Evolutionary conservation across 2,888 invertebrate species (phyloP), one percentile per base, ranked within the genome.

Genomic region (Drosophila subsilvestris): DNA sequence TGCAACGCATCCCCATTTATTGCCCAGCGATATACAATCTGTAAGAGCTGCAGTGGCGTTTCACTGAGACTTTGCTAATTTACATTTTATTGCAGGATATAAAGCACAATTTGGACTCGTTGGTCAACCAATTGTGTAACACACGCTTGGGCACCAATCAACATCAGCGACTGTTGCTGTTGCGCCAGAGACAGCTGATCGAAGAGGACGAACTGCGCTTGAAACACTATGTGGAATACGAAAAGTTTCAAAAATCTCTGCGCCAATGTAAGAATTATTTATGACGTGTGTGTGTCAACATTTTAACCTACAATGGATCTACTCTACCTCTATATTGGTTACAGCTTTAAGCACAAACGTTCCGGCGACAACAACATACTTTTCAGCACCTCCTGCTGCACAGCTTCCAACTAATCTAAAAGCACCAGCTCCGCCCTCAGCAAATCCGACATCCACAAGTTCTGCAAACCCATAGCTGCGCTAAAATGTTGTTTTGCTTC

Each of bases 141-240:
- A 88, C 91, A 42, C 89, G 91, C 6, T 84, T 92, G 66, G 92
- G 91, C 48, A 90, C 92, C 17, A 92, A 91, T 63, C 90, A 90
- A 55, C 90, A 91, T 47, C 92, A 92, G 71, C 90, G 91, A 47
- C 76, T 92, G 22, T 67, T 91, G 43, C 79, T 92, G 10, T 69
- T 92, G 20, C 80, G 92, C 17, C 92, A 92, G 74, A 90, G 92
- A 22, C 92, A 92, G 63, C 89, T 92, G 37, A 91, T 92, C 29
- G 92, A 92, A 82, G 92, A 92, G 63, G 92, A 92, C 73, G 92
- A 92, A 72, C 73, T 92, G 50, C 89, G 92, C 4, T 74, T 92
- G 5, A 91, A 91, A 54, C 92, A 92, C 71, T 92, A 90, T 66
- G 90, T 92, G 58, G 92, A 92, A 81, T 89, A 91, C 66, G 92